Percentiles rank a stretch among this genome's conserved stretches.
These are phyloP conservation scores for Sandelia bainsii DNA, from an alignment of 2,797 vertebrate genomes.

Conservation along the genomic window DNA sequence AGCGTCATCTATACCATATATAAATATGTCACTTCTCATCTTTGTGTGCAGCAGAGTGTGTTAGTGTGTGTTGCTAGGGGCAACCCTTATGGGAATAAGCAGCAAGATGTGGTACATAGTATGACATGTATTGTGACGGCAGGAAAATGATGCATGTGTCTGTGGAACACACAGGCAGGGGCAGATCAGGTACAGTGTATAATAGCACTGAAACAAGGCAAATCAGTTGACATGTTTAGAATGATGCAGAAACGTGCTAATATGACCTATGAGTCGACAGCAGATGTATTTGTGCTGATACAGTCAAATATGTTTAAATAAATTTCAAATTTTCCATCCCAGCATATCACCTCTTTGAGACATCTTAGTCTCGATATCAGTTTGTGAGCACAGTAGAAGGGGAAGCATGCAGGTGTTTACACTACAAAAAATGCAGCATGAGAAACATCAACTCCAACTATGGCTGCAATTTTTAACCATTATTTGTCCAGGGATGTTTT, in stretches of 20 bases:
- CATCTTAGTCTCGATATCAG: constrained; percentile 1
- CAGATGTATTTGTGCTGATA: constrained; percentile 25
- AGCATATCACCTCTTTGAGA: constrained; percentile 17
- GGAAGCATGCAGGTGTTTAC: constrained; percentile 30
- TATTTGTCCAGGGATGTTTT: constrained; percentile 40
- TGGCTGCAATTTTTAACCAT: constrained; percentile 39
- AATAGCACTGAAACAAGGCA: constrained; percentile 9
- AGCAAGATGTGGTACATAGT: constrained; percentile 15
- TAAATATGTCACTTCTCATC: constrained; percentile 29
- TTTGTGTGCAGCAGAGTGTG: background rate
- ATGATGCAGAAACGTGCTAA: constrained; percentile 15
- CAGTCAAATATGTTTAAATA: background rate
- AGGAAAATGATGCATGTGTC: constrained; percentile 3
- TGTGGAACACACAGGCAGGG: constrained; percentile 18
- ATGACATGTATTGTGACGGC: constrained; percentile 13
- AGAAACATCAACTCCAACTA: constrained; percentile 28
- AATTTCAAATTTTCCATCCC: constrained; percentile 3
- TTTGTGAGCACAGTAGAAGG: constrained; percentile 9
- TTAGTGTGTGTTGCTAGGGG: constrained; percentile 30
- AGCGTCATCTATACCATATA: constrained; percentile 16
- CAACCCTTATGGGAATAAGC: constrained; percentile 14
- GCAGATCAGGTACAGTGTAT: constrained; percentile 1
- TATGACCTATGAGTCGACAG: constrained; percentile 2
- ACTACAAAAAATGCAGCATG: constrained; percentile 24
- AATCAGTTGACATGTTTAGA: background rate